Conservation (phyloP, 2,888 invertebrate genomes). For the Acrocyrtus sp. region DNA sequence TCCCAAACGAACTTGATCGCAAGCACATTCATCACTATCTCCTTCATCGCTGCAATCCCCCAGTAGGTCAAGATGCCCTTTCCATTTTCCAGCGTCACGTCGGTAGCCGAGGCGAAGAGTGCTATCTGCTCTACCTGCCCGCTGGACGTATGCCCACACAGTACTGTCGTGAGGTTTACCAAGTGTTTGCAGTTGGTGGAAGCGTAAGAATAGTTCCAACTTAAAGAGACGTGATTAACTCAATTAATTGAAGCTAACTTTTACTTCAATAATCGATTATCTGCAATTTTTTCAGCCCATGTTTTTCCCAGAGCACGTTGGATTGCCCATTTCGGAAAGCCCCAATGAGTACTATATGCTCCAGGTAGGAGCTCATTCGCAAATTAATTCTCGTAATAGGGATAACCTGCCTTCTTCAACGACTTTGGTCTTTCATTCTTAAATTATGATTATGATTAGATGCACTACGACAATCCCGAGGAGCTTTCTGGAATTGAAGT, state of each 20-base stretch:
- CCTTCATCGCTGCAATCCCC: not conserved
- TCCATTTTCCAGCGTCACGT: not conserved
- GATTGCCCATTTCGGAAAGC: not conserved
- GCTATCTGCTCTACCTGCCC: slow-evolving; percentile 3
- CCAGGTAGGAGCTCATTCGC: not conserved
- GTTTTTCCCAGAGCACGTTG: slow-evolving; percentile 20
- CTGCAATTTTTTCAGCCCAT: not conserved
- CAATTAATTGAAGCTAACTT: too few species aligned
- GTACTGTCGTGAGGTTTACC: slow-evolving; percentile 11
- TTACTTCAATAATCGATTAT: too few species aligned
- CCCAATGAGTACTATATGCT: slow-evolving; percentile 26
- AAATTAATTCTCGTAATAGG: not conserved
- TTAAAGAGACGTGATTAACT: too few species aligned
- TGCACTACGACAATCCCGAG: slow-evolving; percentile 37
- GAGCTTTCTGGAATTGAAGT: not conserved
- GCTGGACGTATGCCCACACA: too few species aligned
- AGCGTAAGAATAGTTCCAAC: too few species aligned
- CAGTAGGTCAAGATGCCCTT: not conserved
- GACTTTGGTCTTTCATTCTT: too few species aligned
- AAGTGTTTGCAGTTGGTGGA: not conserved
- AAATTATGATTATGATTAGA: not conserved
- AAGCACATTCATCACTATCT: slow-evolving; percentile 5
- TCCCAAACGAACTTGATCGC: not conserved
- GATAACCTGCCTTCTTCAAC: too few species aligned
- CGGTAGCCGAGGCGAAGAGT: slow-evolving; percentile 1